Conservation (phyloP, 2,113 vertebrate genomes). For the Oreocharis arfaki region DNA sequence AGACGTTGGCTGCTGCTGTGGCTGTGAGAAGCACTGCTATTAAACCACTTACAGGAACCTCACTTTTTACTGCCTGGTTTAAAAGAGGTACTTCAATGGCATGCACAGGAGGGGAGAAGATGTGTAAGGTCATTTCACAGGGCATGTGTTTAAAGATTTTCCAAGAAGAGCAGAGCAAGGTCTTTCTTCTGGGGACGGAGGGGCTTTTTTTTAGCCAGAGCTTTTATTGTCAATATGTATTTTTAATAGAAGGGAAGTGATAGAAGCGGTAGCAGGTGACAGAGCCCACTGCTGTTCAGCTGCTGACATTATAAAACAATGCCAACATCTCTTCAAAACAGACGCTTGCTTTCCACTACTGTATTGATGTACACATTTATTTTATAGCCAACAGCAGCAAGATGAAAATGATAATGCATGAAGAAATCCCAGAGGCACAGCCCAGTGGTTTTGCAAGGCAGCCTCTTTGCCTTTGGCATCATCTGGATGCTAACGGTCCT, state of each 20-base stretch:
- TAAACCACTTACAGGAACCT: not conserved
- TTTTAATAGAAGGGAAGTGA: constrained; percentile 46
- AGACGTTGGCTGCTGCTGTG: not conserved
- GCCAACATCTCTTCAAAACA: constrained; percentile 50
- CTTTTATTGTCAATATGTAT: constrained; percentile 36
- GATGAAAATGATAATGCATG: constrained; percentile 67
- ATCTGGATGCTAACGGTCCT: constrained; percentile 47
- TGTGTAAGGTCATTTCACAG: constrained; percentile 9
- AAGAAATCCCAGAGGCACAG: constrained; percentile 64
- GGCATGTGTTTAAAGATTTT: constrained; percentile 46
- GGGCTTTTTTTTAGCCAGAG: not conserved
- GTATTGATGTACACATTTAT: constrained; percentile 49
- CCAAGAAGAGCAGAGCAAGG: constrained; percentile 1
- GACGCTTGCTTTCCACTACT: constrained; percentile 17
- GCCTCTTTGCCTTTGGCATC: constrained; percentile 64
- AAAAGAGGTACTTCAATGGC: not conserved
- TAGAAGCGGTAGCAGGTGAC: not conserved
- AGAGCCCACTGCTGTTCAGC: not conserved
- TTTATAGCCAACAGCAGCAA: constrained; percentile 51
- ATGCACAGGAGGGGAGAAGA: constrained; percentile 25
- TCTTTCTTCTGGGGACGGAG: not conserved
- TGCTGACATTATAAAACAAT: constrained; percentile 45
- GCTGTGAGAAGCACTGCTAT: not conserved
- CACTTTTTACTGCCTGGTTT: not conserved
- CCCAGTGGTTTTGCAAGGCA: constrained; percentile 50